Evolutionary conservation across 2,113 vertebrate species (phyloP), one percentile per base, ranked within the genome.

Genomic region (Pipra filicauda): DNA sequence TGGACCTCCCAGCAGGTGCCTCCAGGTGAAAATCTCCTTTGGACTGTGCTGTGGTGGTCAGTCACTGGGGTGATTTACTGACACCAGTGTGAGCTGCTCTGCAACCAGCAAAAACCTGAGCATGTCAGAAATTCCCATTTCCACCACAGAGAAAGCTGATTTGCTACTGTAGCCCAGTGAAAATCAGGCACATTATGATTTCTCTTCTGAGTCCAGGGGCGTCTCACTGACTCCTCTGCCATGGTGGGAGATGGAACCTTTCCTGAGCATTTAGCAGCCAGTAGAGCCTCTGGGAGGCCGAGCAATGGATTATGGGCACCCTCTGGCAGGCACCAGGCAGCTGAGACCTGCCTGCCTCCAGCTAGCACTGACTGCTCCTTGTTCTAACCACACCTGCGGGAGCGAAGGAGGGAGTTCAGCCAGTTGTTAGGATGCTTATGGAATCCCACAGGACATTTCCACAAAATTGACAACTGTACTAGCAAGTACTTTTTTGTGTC

Each of bases 401-500:
- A 90, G 70, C 6, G 0, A 85, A 71, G 82, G 51, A 74, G 59
- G 58, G 82, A 82, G 79, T 58, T 71, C 91, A 88, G 70, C 41
- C 74, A 49, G 74, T 92, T 94, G 78, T 78, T 81, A 58, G 51
- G 83, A 78, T 44, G 51, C 74, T 92, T 67, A 75, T 0, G 8
- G 46, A 61, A 57, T 85, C 91, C 75, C 89, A 39, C 30, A 49
- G 89, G 94, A 85, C 57, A 31, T 49, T 67, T 66, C 66, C 79
- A 91, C 69, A 86, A 37, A 90, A 74, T 24, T 18, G 20, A 61
- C 83, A 86, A 57, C 74, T 52, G 51, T 61, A 41, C 59, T 46
- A 73, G 70, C 85, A 90, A 90, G 88, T 78, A 61, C 49, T 82
- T 88, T 9, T 49, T 74, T 82, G 83, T 66, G 61, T 82, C 86